phyloP scores from a whole-genome alignment of 2,797 vertebrate species.

The Neostethus bicornis region DNA sequence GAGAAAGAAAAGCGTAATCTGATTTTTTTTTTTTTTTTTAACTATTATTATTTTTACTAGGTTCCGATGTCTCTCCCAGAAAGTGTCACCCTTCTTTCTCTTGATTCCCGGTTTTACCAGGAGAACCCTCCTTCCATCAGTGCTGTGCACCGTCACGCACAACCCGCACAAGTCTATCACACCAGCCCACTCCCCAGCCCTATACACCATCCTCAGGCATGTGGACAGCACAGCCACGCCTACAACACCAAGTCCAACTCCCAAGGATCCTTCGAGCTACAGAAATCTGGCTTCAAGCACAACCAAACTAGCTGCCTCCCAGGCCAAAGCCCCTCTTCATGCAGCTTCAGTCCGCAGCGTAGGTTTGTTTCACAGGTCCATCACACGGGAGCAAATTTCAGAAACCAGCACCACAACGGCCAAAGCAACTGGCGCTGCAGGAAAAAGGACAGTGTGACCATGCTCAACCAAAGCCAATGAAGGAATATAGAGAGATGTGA shows the following conservation, averaged over 20 bases:
- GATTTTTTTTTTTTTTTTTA: not conserved
- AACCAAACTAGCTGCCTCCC: constrained; percentile 52
- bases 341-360: constrained; percentile 61
- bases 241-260: constrained; percentile 66
- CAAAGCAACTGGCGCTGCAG: constrained; percentile 86
- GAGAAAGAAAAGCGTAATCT: no score
- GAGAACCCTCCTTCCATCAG: constrained; percentile 72
- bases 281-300: constrained; percentile 74
- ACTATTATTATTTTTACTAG: constrained; percentile 50
- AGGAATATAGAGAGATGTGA: not conserved
- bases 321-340: constrained; percentile 46
- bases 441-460: constrained; percentile 82
- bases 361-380: constrained; percentile 62
- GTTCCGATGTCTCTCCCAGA: constrained; percentile 67
- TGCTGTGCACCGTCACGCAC: constrained; percentile 69
- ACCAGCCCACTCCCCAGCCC: constrained; percentile 73
- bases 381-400: constrained; percentile 70
- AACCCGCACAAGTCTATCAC: constrained; percentile 55
- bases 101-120: constrained; percentile 77
- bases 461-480: constrained; percentile 88
- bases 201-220: constrained; percentile 73
- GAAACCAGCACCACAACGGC: constrained; percentile 88
- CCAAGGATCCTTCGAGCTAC: constrained; percentile 67
- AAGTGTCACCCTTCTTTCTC: constrained; percentile 57
- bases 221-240: constrained; percentile 68